Percentiles rank a stretch among this genome's conserved stretches.
phyloP scores from a whole-genome alignment of 2,797 vertebrate species.

The Cossypha niveicapilla region DNA sequence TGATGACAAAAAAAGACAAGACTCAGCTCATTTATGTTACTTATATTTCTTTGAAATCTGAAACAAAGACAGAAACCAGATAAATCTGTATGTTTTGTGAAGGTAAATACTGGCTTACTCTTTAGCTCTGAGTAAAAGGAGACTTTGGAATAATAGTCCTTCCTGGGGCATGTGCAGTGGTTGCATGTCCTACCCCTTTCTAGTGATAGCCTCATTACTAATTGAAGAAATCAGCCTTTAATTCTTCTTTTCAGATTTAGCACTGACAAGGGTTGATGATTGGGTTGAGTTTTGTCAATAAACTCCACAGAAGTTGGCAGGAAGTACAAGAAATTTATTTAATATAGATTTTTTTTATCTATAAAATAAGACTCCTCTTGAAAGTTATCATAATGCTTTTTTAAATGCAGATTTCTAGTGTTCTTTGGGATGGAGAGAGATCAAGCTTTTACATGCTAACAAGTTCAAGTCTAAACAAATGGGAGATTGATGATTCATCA shows the following conservation, averaged over 20 bases:
- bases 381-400: neutral
- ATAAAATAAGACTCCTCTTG: neutral
- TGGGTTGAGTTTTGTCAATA: neutral
- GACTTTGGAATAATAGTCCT: neutral
- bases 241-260: neutral
- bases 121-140: neutral
- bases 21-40: neutral
- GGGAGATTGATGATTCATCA: constrained; percentile 85
- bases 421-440: constrained; percentile 81
- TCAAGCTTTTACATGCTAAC: constrained; percentile 86
- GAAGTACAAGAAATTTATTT: neutral
- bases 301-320: neutral
- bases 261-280: neutral
- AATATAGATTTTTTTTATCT: neutral
- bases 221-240: neutral
- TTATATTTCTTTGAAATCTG: neutral
- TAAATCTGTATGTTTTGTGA: neutral
- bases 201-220: neutral
- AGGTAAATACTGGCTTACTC: neutral
- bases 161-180: neutral
- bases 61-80: neutral
- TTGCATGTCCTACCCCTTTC: neutral
- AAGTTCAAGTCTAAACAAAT: constrained; percentile 84
- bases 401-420: constrained; percentile 81
- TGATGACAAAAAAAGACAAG: neutral